Percentiles rank a stretch among this genome's conserved stretches.
These are phyloP conservation scores for Macrotus californicus DNA, from an alignment of 2,113 vertebrate species.

Conservation along the genomic window DNA sequence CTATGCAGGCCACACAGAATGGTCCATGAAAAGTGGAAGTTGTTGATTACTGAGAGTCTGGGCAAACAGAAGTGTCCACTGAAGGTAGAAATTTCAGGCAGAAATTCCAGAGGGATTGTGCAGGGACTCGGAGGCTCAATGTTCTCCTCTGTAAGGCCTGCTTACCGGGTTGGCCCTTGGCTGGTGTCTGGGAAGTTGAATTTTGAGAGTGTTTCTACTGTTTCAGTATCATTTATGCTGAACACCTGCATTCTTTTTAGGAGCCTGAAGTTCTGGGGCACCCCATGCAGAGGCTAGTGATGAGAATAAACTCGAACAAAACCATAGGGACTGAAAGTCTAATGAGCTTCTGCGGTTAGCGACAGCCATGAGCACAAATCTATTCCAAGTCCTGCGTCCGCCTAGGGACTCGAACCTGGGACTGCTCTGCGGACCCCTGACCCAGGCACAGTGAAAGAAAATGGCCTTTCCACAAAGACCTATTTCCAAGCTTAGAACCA, in stretches of 20 bases:
- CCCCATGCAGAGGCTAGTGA: neutral
- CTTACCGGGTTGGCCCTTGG: neutral
- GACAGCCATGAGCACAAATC: neutral
- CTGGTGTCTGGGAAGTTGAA: neutral
- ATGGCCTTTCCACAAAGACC: neutral
- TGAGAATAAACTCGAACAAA: neutral
- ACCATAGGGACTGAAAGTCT: neutral
- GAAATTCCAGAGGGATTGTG: neutral
- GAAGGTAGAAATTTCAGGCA: neutral
- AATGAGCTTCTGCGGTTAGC: neutral
- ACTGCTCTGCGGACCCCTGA: neutral
- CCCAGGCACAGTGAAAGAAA: neutral
- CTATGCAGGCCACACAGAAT: rapidly evolving
- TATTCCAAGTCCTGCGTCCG: neutral
- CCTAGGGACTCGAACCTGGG: neutral
- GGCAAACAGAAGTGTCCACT: neutral
- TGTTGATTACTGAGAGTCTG: neutral
- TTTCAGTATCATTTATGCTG: neutral
- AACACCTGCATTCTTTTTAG: neutral
- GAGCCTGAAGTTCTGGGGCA: neutral
- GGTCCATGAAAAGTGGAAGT: neutral
- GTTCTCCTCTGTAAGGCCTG: neutral
- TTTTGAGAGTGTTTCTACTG: neutral
- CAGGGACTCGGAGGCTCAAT: neutral
- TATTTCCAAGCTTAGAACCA: neutral